A percentile compares a stretch with the other conserved stretches of the same genome.
phyloP scores from a whole-genome alignment of 2,113 vertebrate species.

The Apistogramma diplotaenia region DNA sequence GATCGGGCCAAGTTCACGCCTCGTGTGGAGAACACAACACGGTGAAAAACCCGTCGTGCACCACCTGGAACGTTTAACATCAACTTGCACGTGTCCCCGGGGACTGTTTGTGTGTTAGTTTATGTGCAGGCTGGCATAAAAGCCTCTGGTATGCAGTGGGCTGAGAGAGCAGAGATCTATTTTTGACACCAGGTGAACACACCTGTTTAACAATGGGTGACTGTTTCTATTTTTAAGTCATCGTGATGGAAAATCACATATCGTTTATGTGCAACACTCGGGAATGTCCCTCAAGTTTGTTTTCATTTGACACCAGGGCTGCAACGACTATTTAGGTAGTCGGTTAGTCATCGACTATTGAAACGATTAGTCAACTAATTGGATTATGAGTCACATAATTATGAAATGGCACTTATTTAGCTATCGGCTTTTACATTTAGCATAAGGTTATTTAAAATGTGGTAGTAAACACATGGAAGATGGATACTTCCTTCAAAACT shows the following conservation, averaged over 20 bases:
- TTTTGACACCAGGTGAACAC: background rate
- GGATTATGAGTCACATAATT: too few relatives aligned
- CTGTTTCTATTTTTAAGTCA: background rate
- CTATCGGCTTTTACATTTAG: too few relatives aligned
- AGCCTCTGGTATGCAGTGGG: background rate
- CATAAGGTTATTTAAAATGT: too few relatives aligned
- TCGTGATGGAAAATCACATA: background rate
- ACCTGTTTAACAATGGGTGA: background rate
- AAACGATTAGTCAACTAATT: too few relatives aligned
- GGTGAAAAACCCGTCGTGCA: fast-evolving
- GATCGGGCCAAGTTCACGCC: background rate
- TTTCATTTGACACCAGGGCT: too few relatives aligned
- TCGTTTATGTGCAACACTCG: background rate
- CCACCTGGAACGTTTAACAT: background rate
- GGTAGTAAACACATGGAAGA: too few relatives aligned
- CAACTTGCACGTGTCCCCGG: background rate
- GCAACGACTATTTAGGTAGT: too few relatives aligned
- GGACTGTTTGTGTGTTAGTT: background rate
- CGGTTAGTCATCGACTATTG: too few relatives aligned
- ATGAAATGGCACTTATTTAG: too few relatives aligned
- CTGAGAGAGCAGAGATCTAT: background rate
- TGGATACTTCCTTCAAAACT: too few relatives aligned
- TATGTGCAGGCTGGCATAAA: background rate
- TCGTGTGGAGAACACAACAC: background rate
- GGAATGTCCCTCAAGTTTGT: background rate